phyloP scores from a whole-genome alignment of 2,888 invertebrate genomes.

The Theodoxus fluviatilis region DNA sequence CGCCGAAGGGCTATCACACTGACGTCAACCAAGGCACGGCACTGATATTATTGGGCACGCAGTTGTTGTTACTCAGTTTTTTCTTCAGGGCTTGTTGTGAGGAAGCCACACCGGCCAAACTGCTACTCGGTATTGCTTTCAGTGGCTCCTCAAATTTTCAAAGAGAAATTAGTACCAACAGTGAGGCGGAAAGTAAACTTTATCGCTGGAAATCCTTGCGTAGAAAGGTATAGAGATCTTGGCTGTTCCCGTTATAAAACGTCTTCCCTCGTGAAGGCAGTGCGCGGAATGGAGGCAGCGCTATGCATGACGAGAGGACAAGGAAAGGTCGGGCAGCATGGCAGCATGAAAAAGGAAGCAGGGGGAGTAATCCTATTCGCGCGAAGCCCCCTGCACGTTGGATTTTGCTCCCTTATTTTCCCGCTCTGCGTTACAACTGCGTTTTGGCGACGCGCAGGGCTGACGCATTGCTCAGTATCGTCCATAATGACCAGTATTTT shows the following conservation, averaged over 20 bases:
- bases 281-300: slow-evolving; percentile 15
- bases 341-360: slow-evolving; percentile 25
- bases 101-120: slow-evolving; percentile 33
- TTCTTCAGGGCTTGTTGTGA: slow-evolving; percentile 32
- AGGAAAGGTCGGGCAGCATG: slow-evolving; percentile 28
- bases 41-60: slow-evolving; percentile 61
- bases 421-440: slow-evolving; percentile 21
- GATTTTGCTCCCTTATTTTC: too few relatives aligned
- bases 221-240: too few relatives aligned
- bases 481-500: slow-evolving; percentile 15
- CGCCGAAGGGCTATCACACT: slow-evolving; percentile 56
- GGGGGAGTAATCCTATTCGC: slow-evolving; percentile 26
- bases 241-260: slow-evolving; percentile 64
- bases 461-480: background rate
- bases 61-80: slow-evolving; percentile 50
- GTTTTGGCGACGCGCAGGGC: slow-evolving; percentile 18
- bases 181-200: too few relatives aligned
- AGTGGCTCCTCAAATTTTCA: too few relatives aligned
- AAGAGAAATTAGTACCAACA: too few relatives aligned
- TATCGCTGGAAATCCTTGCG: too few relatives aligned
- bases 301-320: slow-evolving; percentile 19
- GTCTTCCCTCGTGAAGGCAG: slow-evolving; percentile 43
- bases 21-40: slow-evolving; percentile 60
- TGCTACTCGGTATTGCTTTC: slow-evolving; percentile 31
- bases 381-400: too few relatives aligned